Base-by-base conservation (phyloP, 1,140 invertebrate species). In the Pygmarrhopalites habei region DNA sequence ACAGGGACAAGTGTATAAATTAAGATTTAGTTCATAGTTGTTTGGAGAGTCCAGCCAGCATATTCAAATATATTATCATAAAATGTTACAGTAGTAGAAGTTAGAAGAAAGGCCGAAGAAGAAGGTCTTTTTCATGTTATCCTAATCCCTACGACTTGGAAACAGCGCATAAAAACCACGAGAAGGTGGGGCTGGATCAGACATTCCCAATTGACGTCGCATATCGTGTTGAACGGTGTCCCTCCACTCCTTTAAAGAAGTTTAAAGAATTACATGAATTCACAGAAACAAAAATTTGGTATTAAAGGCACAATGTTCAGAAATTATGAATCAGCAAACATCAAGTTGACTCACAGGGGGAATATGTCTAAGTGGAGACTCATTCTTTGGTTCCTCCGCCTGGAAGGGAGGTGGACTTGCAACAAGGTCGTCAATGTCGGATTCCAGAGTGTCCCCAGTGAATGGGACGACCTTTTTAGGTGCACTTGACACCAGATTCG, bases 121-220 rank as follows among this genome's bases (percentile, higher is more conserved):
- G n/a, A n/a, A n/a, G n/a, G n/a, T n/a, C n/a, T n/a, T n/a, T n/a
- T n/a, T n/a, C n/a, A n/a, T n/a, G n/a, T n/a, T n/a, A n/a, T n/a
- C n/a, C n/a, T n/a, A n/a, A n/a, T n/a, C n/a, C n/a, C n/a, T n/a
- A n/a, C 52, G 43, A 10, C 52, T 23, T 26, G 60, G 52, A 28
- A 62, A 62, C 4, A 62, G 53, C 32, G 60, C 29, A 32, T 19
- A 35, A 49, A 56, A 62, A 23, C 52, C 52, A 26, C n/a, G 23
- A 35, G 52, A 56, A 26, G 41, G 41, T 25, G 60, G 60, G 17
- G 39, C 39, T 30, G 55, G 60, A 17, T 56, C 52, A 2, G 52
- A 30, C 62, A 64, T 64, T 17, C 51, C 51, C 14, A 64, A 25
- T 21, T 64, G 62, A 14, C 62, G 55, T 43, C 51, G 44, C 21